Evolutionary conservation across 2,113 vertebrate genomes (phyloP), one percentile per base, ranked within the genome.

Genomic region (Otocyon megalotis): DNA sequence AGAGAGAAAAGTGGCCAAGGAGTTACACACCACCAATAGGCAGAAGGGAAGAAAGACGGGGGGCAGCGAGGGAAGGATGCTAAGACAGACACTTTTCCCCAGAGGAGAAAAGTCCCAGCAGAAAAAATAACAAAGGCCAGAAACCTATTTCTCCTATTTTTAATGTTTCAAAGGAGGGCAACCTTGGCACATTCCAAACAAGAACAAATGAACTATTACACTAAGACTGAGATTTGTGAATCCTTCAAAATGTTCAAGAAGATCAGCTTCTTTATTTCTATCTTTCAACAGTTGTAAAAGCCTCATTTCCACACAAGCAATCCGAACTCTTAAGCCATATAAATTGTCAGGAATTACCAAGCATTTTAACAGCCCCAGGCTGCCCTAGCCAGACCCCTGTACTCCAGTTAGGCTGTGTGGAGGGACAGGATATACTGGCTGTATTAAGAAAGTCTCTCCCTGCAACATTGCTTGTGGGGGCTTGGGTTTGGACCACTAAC

Each of bases 121-220:
- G 67, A 48, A 74, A 63, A 81, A 84, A 20, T 30, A 35, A 62
- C 54, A 65, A 71, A 94, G n/a, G 30, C 16, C 84, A 62, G 76
- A 74, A 62, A 54, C 69, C 60, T 19, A n/a, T 74, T 88, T 67
- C 63, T 89, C 26, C 30, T 58, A 50, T n/a, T 48, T 32, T 53
- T 67, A 82, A 60, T 43, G 76, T 86, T 90, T 35, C 84, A 85
- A 85, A 96, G 30, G 53, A 72, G 67, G 22, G 65, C 63, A 63
- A 60, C 35, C 19, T 3, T 65, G 67, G 60, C 62, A 53, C 2
- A 17, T 26, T 74, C 53, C 53, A 85, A 76, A 69, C 24, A 92
- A 89, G 72, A 92, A 43, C 53, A 86, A 58, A 89, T 30, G 79
- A 81, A 24, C 58, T 28, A 67, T 77, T 28, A 69, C 63, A 81